Base-by-base conservation (phyloP, 2,797 vertebrate genomes). In the Schizothorax lantsangensis region DNA sequence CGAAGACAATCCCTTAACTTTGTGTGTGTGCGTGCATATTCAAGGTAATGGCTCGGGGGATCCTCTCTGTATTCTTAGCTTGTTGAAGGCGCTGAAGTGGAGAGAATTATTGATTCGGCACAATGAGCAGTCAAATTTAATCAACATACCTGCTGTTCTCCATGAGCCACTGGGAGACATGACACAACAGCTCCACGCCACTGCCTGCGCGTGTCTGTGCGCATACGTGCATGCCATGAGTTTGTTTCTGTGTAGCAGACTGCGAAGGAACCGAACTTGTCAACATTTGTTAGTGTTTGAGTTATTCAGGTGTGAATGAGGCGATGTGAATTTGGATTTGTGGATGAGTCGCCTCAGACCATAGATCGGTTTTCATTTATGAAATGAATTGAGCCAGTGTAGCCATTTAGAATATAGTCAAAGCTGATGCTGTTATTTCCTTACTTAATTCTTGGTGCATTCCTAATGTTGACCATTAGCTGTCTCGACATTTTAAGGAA, bases 111-210 rank as follows among this genome's bases (percentile, higher is more conserved):
- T 78, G 88, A 88, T 81, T 89, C 84, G 72, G 84, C 87, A 86
- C 89, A 88, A 89, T 89, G 84, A 88, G 69, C 81, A 84, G 89
- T 87, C 82, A 89, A 86, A 89, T 88, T 89, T 84, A 89, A 89
- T 88, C 85, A 87, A 77, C 73, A 30, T 14, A 57, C 89, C 84
- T 89, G 86, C 84, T 88, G 84, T 88, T 88, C 75, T 66, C 57
- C 57, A 38, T 30, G 85, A 66, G 66, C 84, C 84, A 62, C 75
- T 84, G 84, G 84, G 71, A 69, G 79, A 83, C 66, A 86, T 85
- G 84, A 85, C 87, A 83, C 85, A n/a, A n/a, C n/a, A 36, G 69
- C 85, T 75, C 33, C 69, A 75, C 43, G 19, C 71, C 57, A 47
- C 45, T 80, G 75, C 45, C 23, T 64, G 62, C 10, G 40, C 64